Evolutionary conservation across 2,888 invertebrate species (phyloP), one percentile per base, ranked within the genome.

Genomic region (Drosophila phalerata): DNA sequence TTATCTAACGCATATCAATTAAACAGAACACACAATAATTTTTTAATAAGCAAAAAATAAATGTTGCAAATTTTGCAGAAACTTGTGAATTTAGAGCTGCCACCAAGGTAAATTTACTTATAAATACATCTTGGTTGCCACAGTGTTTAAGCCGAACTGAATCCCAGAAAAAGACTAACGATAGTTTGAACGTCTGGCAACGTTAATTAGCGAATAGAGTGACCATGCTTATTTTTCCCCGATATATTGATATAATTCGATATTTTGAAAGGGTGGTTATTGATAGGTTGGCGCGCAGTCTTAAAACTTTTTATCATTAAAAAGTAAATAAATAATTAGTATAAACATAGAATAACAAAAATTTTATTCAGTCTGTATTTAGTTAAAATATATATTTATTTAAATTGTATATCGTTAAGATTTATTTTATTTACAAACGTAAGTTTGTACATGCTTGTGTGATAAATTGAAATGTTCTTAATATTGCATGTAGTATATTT

Each of bases 51-150:
- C 67, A 49, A 61, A 57, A 48, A 67, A 30, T 52, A 53, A 76
- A 64, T 52, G 69, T 65, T 71, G 62, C 65, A 51, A 76, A 61
- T 48, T 75, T 65, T 71, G 57, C 65, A 47, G 56, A 76, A 70
- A 62, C 70, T 47, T 51, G 48, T 56, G 63, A 61, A 60, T 45
- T 55, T 70, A 32, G 28, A 28, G 28, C 6, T 28, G 28, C 22
- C 22, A 22, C 22, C 22, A 3, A 22, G 1, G 22, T 22, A 22
- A 3, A 22, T 22, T 22, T 22, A 22, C 22, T 22, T 4, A 22
- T 1, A 22, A 22, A 22, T 22, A 22, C 22, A 3, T 22, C 22
- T 22, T 22, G 22, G 4, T 22, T 22, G 22, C 22, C 22, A 22
- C 22, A 22, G 22, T 2, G 19, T 19, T 19, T 19, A 19, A 19